Conservation (phyloP, 2,113 vertebrate genomes). For the Osmerus eperlanus region DNA sequence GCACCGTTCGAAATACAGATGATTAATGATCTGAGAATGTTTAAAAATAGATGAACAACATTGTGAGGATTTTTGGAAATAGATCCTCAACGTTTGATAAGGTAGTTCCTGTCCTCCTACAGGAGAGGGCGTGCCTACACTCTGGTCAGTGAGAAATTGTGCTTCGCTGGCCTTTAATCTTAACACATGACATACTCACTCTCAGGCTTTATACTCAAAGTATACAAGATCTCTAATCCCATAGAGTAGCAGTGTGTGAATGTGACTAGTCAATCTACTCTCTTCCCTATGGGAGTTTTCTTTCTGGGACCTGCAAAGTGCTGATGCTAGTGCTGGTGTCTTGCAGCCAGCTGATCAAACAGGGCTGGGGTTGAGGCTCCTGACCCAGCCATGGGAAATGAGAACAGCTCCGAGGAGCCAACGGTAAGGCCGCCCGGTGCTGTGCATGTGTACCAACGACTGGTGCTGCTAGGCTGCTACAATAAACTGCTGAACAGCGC, state of each 20-base stretch:
- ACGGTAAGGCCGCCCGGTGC: constrained; percentile 66
- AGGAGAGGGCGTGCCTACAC: background rate
- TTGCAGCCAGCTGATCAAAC: constrained; percentile 61
- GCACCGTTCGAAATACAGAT: too few relatives aligned
- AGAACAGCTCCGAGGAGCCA: constrained; percentile 65
- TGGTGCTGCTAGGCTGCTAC: constrained; percentile 24
- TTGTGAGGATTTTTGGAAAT: too few relatives aligned
- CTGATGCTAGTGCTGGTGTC: constrained; percentile 42
- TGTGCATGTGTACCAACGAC: constrained; percentile 12
- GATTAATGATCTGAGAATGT: too few relatives aligned
- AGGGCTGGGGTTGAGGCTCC: constrained; percentile 39
- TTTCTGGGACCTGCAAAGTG: constrained; percentile 33
- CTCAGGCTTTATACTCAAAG: background rate
- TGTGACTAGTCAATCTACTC: background rate
- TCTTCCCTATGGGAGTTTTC: too few relatives aligned
- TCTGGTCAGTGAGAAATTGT: constrained; percentile 2
- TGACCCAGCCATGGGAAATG: constrained; percentile 72
- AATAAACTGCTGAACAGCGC: background rate
- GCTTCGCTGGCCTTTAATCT: constrained; percentile 40
- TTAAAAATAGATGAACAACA: too few relatives aligned
- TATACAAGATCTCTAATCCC: too few relatives aligned
- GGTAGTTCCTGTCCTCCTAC: background rate
- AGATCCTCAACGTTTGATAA: too few relatives aligned
- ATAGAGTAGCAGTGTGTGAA: too few relatives aligned
- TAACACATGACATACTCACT: constrained; percentile 33